phyloP scores from a whole-genome alignment of 2,113 vertebrate species.

The Piliocolobus tephrosceles region DNA sequence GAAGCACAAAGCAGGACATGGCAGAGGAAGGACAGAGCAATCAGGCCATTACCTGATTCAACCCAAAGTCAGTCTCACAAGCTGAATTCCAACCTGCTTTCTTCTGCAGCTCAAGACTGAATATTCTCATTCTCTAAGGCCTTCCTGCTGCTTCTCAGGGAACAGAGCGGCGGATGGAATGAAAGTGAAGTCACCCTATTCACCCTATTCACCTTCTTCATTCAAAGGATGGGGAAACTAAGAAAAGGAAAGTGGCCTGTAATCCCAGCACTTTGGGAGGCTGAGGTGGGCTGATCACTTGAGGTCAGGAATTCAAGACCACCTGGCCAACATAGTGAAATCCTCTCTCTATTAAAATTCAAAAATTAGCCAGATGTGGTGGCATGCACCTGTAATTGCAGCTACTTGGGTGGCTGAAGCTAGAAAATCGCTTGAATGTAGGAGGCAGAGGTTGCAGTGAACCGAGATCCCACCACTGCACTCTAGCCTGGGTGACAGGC shows the following conservation, averaged over 20 bases:
- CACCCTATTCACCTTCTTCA: fast-evolving
- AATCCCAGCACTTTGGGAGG: too few relatives aligned
- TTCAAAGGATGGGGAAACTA: neutral
- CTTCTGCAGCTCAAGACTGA: neutral
- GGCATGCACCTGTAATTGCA: fast-evolving
- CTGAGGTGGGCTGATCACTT: too few relatives aligned
- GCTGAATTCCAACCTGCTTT: neutral
- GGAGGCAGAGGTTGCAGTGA: too few relatives aligned
- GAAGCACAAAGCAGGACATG: neutral
- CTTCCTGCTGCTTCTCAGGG: neutral
- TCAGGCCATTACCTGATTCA: neutral
- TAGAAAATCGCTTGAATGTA: too few relatives aligned
- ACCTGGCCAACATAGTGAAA: too few relatives aligned
- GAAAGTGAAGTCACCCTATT: neutral
- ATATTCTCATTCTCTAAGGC: neutral
- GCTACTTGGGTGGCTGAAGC: too few relatives aligned
- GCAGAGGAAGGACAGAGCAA: neutral
- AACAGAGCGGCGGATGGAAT: neutral
- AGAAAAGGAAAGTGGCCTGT: neutral
- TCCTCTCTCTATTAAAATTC: too few relatives aligned
- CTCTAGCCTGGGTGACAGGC: too few relatives aligned
- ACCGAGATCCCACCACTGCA: too few relatives aligned
- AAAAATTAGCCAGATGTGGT: too few relatives aligned
- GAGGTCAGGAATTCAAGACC: too few relatives aligned
- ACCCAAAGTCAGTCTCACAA: neutral